phyloP scores from a whole-genome alignment of 2,113 vertebrate species.

The Taurulus bubalis region DNA sequence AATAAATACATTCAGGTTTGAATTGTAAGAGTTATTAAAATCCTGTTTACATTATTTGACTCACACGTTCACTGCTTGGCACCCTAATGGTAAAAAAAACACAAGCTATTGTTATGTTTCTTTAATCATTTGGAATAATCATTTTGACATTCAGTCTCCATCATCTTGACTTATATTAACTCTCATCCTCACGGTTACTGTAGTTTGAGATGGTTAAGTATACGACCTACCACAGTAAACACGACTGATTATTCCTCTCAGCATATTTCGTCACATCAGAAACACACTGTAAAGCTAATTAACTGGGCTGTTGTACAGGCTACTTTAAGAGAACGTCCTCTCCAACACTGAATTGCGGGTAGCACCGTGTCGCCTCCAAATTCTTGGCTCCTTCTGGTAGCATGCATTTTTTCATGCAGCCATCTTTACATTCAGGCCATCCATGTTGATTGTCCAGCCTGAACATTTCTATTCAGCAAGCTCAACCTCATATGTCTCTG shows the following conservation, averaged over 20 bases:
- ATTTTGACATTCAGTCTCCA: constrained; percentile 5
- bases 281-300: background rate
- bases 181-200: background rate
- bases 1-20: constrained; percentile 28
- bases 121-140: constrained; percentile 5
- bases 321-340: background rate
- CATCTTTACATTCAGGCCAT: constrained; percentile 2
- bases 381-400: background rate
- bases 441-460: background rate
- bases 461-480: constrained; percentile 32
- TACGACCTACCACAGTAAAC: background rate
- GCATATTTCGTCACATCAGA: background rate
- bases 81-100: background rate
- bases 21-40: constrained; percentile 16
- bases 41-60: constrained; percentile 38
- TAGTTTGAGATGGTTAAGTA: constrained; percentile 1
- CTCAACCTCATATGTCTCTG: constrained; percentile 70
- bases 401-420: background rate
- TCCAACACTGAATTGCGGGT: background rate
- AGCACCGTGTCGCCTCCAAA: background rate
- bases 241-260: background rate
- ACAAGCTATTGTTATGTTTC: constrained; percentile 20
- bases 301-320: background rate
- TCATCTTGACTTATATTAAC: background rate
- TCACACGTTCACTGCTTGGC: background rate